Base-by-base conservation (phyloP, 1,140 invertebrate species). In the Drosophila virilis region DNA sequence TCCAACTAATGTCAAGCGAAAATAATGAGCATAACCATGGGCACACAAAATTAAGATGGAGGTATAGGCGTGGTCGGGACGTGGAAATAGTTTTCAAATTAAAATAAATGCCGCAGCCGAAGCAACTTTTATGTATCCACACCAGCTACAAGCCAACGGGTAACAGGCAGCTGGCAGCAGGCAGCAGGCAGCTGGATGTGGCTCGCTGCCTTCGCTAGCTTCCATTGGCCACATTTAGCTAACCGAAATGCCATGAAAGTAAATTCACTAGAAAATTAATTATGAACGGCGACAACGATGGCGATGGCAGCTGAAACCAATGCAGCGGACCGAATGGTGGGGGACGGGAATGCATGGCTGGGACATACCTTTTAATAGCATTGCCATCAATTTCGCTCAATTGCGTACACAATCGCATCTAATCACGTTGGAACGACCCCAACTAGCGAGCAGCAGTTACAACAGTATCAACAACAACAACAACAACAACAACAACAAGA, bases 191-290 rank as follows among this genome's bases (percentile, higher is more conserved):
- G 43, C 17, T 13, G 8, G 9, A 54, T 33, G 37, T 37, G 35
- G 61, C 6, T 55, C 50, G n/a, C 32, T 54, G 38, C 15, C 38
- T 50, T 12, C 15, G 38, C 17, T 37, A 15, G 13, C 55, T 58
- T 15, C 9, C 15, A 55, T 70, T 67, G 74, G 71, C 70, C 59
- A 45, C 77, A 78, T 84, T 84, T 62, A 80, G 74, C 77, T 64
- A 83, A 62, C 76, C 84, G 58, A 83, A 88, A 83, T 78, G 84
- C 77, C 71, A 84, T 90, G 85, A 89, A 90, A 89, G 80, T 89
- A 89, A 89, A 89, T 89, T 89, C 84, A 90, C 71, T 89, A 89
- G 84, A 89, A 89, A 89, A 89, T 89, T 89, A 89, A 89, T 89
- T 89, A 89, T 89, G 85, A 89, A 80, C 84, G 66, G 76, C 80